Percentiles rank a stretch among this genome's conserved stretches.
Evolutionary conservation across 53 echinoderm and acorn worm genomes (phyloP).

Genomic region (Holothuria scabra): DNA sequence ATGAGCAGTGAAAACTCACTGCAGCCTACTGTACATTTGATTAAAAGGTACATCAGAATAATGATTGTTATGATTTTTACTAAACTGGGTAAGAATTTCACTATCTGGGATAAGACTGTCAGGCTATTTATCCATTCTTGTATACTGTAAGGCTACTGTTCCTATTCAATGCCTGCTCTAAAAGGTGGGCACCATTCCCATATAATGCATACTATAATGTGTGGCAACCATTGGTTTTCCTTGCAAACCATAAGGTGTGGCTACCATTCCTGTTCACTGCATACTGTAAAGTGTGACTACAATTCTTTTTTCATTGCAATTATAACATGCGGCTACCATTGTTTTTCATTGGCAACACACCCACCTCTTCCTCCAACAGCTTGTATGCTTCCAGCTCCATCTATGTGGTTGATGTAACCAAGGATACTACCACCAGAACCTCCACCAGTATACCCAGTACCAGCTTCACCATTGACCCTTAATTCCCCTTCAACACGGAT

Average conservation of each 20-base stretch:
- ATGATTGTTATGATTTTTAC: too few relatives aligned
- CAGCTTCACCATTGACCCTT: conserved; percentile 82
- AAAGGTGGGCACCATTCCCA: neutral
- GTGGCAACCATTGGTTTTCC: neutral
- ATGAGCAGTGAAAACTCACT: too few relatives aligned
- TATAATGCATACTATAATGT: too few relatives aligned
- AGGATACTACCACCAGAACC: conserved; percentile 89
- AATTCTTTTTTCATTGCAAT: neutral
- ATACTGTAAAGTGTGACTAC: too few relatives aligned
- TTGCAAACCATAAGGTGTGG: neutral
- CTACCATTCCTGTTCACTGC: neutral
- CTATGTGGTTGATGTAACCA: conserved; percentile 70
- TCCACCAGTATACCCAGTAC: conserved; percentile 52
- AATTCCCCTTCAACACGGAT: conserved; percentile 87
- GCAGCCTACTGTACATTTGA: too few relatives aligned
- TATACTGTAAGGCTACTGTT: too few relatives aligned
- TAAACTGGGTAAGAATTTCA: too few relatives aligned
- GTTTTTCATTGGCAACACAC: neutral
- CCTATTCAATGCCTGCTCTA: too few relatives aligned
- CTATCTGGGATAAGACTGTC: too few relatives aligned
- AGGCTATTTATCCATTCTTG: too few relatives aligned
- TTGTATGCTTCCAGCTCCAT: conserved; percentile 80
- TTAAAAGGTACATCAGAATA: too few relatives aligned
- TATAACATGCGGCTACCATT: neutral
- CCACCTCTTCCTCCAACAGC: conserved; percentile 76